Evolutionary conservation across 2,888 invertebrate species (phyloP), one percentile per base, ranked within the genome.

Genomic region (Anticlea derivata): DNA sequence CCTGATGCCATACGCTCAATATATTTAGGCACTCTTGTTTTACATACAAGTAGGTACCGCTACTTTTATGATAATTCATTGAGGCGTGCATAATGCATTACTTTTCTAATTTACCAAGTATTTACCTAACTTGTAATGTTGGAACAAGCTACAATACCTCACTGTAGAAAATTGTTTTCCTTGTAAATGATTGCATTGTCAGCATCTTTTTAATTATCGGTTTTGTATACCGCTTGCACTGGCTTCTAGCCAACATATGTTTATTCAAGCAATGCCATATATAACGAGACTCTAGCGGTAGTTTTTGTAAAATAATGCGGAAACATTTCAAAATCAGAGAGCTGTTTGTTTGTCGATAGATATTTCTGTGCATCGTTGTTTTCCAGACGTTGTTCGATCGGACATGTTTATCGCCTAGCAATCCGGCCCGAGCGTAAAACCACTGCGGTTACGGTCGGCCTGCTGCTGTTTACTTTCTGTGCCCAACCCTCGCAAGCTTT

Each of bases 351-450:
- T 79, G 70, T 66, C 65, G 61, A 68, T 59, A 69, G 73, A 62
- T 86, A 86, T 86, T 83, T 84, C 68, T 71, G 80, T 75, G 73
- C 66, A 63, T 75, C 73, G 73, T 78, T 41, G 78, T 73, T 81
- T 76, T 75, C 75, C 75, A 72, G 72, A 67, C 68, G 65, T 50
- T 63, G 17, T 2, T 17, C 69, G 62, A 76, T 73, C 73, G 64
- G 78, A 75, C 74, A 74, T 85, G 84, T 86, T 86, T 85, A 85
- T 85, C 77, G 80, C 75, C 77, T 75, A 75, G 75, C 72, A 65
- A 75, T 75, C 74, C 70, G 67, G 68, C 62, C 60, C 57, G 71
- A 64, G 80, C 83, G 82, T 86, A 81, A 87, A 87, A 68, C 69
- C 60, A 68, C 73, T 66, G 66, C 70, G 67, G 78, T 76, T 75